Base-by-base conservation (phyloP, 2,888 invertebrate genomes). In the Drosophila subquinaria region DNA sequence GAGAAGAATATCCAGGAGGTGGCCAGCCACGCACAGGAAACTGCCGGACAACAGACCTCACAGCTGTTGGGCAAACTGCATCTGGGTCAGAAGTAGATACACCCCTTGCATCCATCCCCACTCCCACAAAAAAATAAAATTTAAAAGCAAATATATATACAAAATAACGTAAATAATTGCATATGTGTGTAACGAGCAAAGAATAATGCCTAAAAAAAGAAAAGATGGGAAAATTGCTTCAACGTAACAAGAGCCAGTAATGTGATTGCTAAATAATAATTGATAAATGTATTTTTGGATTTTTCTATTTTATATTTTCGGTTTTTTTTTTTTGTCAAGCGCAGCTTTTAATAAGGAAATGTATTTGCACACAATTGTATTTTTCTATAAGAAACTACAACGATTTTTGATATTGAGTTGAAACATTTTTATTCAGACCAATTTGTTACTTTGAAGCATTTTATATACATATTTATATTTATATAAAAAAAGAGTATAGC, bases 31-130 rank as follows among this genome's bases (percentile, higher is more conserved):
- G 92, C 92, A 42, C 92, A 93, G 69, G 92, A 92, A 30, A 75
- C 84, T 5, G 92, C 92, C 65, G 89, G 90, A 0, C 87, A 91
- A 47, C 90, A 92, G 76, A 90, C 93, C 27, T 82, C 92, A 67
- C 90, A 90, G 77, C 82, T 93, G 66, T 69, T 93, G 82, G 93
- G 93, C 68, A 93, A 93, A 84, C 86, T 93, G 72, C 81, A 90
- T 73, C 82, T 93, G 68, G 87, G 79, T 10, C 75, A 61, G 42
- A 87, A 88, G 72, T 76, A 88, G 61, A 65, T 0, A 4, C 6
- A 13, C 23, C 9, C 30, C 23, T 1, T 11, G 27, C 10, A n/a
- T 36, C 15, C 55, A 45, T 11, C 38, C 30, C 20, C 15, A 43
- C 23, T 15, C 27, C 15, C 36, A 45, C 15, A 62, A 52, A 30